phyloP scores from a whole-genome alignment of 2,888 invertebrate genomes.

The Theristus sp. region DNA sequence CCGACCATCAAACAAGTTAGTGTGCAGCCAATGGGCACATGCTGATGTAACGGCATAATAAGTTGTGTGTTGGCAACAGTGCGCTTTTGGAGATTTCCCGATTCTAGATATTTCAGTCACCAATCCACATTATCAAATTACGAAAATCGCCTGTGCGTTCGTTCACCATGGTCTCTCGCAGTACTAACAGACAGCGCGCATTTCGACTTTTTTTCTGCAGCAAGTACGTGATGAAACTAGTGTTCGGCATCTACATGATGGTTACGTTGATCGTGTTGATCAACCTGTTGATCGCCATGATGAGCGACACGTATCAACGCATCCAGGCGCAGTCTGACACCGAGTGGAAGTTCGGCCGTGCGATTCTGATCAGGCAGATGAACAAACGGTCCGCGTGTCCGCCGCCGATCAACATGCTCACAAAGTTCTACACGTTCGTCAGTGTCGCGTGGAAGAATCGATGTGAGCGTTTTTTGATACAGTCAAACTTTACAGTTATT shows the following conservation, averaged over 20 bases:
- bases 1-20: too few species aligned
- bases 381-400: conserved; percentile 90
- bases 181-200: too few species aligned
- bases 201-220: conserved; percentile 7
- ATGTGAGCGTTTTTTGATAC: conserved; percentile 13
- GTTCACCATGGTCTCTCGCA: too few species aligned
- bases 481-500: background rate
- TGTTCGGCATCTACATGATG: conserved; percentile 92
- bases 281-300: conserved; percentile 98
- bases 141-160: too few species aligned
- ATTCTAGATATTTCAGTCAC: too few species aligned
- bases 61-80: too few species aligned
- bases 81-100: too few species aligned
- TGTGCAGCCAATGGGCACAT: too few species aligned
- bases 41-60: too few species aligned
- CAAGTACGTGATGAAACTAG: conserved; percentile 36
- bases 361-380: conserved; percentile 94
- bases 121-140: too few species aligned
- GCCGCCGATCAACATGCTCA: conserved; percentile 85
- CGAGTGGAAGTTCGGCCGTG: conserved; percentile 98
- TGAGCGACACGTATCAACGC: conserved; percentile 65
- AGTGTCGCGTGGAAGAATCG: conserved; percentile 25
- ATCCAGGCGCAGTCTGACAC: conserved; percentile 81
- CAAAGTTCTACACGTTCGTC: conserved; percentile 39
- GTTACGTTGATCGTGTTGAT: conserved; percentile 92